Evolutionary conservation across 1,140 invertebrate genomes (phyloP), one percentile per base, ranked within the genome.

Genomic region (Dinoponera quadriceps): DNA sequence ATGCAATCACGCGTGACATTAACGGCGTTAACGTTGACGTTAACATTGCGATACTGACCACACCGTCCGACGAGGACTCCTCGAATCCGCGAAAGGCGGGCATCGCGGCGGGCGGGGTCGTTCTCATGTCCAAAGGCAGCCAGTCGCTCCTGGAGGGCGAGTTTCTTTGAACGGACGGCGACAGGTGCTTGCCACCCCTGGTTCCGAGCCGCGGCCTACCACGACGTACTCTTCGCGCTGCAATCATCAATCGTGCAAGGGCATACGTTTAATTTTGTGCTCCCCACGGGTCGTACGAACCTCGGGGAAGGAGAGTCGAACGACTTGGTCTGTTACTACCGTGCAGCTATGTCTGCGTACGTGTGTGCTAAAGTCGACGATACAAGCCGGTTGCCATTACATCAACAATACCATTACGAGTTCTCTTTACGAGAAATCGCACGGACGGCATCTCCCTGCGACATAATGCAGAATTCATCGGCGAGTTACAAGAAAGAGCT

Each of bases 101-200:
- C 91, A 94, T 91, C 48, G 91, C 85, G 7, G 94, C 83, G 0
- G 94, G 92, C 65, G 94, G 93, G 57, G 94, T 94, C 68, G 94
- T 94, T 86, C 92, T 94, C 94, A 94, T 94, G 66, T 94, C 94
- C 65, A 94, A 68, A 11, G 93, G 93, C 69, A 94, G 65, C 93
- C 93, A 94, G 66, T 94, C 92, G 62, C 90, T 92, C 77, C 92
- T 92, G 69, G 91, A 94, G 27, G 92, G 91, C 57, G 93, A 92
- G 82, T 92, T 93, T 65, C 89, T 88, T 77, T 93, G 94, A 81
- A 89, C 87, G 0, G 93, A 92, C 49, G 90, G 88, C 38, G 91
- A 90, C 22, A 87, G 75, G 16, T 94, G 93, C 63, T 93, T 92
- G 33, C 93, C 92, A 72, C 93, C 92, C 80, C 92, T 88, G 33